Percentiles rank a stretch among this genome's conserved stretches.
Conservation (phyloP, 2,888 invertebrate species). For the Leptura quadrifasciata region DNA sequence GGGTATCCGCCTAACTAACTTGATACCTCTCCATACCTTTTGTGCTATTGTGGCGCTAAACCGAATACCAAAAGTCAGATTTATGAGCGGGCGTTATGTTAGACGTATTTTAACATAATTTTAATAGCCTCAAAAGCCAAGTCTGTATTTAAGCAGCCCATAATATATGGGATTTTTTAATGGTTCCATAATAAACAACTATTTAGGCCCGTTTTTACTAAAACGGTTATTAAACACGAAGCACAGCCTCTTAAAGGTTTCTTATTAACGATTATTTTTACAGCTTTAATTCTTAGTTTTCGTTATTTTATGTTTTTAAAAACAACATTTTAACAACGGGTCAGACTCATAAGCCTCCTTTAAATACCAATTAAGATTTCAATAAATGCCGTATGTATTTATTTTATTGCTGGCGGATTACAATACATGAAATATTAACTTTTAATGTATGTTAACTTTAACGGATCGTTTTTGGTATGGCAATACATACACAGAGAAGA, state of each 20-base stretch:
- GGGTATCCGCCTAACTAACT: conserved; percentile 13
- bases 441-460: not conserved
- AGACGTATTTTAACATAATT: conserved; percentile 67
- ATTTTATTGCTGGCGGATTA: conserved; percentile 3
- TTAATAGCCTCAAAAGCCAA: conserved; percentile 64
- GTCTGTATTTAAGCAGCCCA: conserved; percentile 66
- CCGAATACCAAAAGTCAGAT: conserved; percentile 55
- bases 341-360: not conserved
- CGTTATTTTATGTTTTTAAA: conserved; percentile 21
- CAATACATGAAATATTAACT: not conserved
- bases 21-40: conserved; percentile 24
- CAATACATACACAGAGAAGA: too few relatives aligned
- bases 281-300: conserved; percentile 37
- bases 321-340: conserved; percentile 21
- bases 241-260: conserved; percentile 29
- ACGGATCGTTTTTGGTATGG: not conserved
- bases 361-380: conserved; percentile 31
- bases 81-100: conserved; percentile 67
- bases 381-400: conserved; percentile 21
- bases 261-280: conserved; percentile 43
- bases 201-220: conserved; percentile 66
- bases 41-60: conserved; percentile 25
- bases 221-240: conserved; percentile 63
- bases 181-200: conserved; percentile 70
- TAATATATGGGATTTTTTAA: conserved; percentile 68